A percentile compares a stretch with the other conserved stretches of the same genome.
These are phyloP conservation scores for Lacerta agilis DNA, from an alignment of 2,797 vertebrate species.

Conservation along the genomic window DNA sequence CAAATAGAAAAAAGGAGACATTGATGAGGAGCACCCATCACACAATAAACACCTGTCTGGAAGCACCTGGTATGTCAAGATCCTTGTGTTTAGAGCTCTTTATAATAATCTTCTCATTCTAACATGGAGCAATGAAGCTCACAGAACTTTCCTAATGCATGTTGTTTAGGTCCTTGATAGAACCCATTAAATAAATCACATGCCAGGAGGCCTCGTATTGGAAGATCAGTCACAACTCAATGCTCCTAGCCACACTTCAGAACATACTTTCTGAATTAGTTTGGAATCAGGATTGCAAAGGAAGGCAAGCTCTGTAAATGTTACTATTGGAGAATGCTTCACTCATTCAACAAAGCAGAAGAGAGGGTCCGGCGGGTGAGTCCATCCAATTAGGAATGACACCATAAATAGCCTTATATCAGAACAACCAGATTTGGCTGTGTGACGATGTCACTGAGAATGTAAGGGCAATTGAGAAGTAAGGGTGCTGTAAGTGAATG, in stretches of 20 bases:
- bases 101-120: slow-evolving; percentile 64
- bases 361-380: neutral
- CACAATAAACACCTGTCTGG: no score
- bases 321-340: neutral
- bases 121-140: slow-evolving; percentile 75
- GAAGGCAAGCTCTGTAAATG: neutral
- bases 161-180: slow-evolving; percentile 56
- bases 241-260: slow-evolving; percentile 25
- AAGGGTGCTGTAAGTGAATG: neutral
- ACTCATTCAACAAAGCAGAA: neutral
- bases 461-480: neutral
- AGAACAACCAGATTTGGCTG: neutral
- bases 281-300: neutral
- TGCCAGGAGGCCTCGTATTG: slow-evolving; percentile 48
- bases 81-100: slow-evolving; percentile 70
- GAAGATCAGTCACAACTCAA: slow-evolving; percentile 28
- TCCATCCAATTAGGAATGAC: neutral
- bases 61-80: slow-evolving; percentile 58
- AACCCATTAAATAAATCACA: slow-evolving; percentile 66
- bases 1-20: no score
- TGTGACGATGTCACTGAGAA: neutral
- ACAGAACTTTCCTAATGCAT: slow-evolving; percentile 63
- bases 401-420: neutral
- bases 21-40: no score
- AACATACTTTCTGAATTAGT: slow-evolving; percentile 6